Evolutionary conservation across 2,113 vertebrate species (phyloP).

Genomic region (Lamprologus lemairii): DNA sequence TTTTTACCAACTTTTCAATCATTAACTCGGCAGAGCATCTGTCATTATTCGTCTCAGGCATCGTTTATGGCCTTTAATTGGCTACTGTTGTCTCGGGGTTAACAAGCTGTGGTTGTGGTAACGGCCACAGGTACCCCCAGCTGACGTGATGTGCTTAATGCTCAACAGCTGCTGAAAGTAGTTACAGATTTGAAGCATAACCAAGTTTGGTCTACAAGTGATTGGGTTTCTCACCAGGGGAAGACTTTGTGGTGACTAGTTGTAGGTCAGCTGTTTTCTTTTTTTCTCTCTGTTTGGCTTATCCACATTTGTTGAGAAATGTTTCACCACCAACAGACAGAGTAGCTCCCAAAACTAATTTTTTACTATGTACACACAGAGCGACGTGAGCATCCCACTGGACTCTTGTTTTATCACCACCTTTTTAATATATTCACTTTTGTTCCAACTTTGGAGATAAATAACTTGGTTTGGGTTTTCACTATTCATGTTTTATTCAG

Average conservation of each 20-base stretch:
- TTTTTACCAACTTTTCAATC: not conserved
- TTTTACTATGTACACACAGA: not conserved
- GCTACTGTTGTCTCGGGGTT: slow-evolving; percentile 2
- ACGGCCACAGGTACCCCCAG: not conserved
- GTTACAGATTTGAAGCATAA: not conserved
- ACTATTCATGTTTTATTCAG: not conserved
- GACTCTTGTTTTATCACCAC: not conserved
- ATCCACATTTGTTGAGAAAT: not conserved
- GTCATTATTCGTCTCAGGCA: not conserved
- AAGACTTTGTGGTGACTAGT: not conserved
- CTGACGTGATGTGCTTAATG: not conserved
- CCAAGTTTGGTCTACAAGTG: not conserved
- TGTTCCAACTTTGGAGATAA: not conserved
- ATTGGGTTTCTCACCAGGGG: not conserved
- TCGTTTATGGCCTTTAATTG: not conserved
- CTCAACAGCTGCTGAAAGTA: not conserved
- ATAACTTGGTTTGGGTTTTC: not conserved
- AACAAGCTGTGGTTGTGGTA: not conserved
- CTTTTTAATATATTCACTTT: not conserved
- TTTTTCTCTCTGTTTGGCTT: not conserved
- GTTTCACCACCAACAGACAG: not conserved
- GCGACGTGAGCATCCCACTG: not conserved
- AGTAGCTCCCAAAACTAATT: not conserved
- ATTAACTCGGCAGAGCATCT: not conserved
- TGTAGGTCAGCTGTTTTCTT: not conserved